phyloP scores from a whole-genome alignment of 2,888 invertebrate species.

The Chloromyia formosa region DNA sequence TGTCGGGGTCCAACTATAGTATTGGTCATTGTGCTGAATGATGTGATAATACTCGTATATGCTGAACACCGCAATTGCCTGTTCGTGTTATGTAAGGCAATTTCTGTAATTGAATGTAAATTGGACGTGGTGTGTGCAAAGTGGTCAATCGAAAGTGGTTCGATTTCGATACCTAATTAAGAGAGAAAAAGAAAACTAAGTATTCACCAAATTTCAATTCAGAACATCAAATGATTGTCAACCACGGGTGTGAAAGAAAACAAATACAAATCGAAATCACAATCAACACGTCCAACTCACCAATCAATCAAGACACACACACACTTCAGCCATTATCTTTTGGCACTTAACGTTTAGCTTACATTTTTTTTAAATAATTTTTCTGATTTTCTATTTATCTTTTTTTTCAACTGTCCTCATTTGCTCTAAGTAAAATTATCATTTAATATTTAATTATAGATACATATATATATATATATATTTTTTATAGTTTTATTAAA shows the following conservation, averaged over 20 bases:
- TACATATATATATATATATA: background rate
- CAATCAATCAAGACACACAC: background rate
- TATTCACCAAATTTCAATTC: too few species aligned
- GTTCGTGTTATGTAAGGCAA: background rate
- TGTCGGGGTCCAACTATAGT: background rate
- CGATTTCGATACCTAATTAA: too few species aligned
- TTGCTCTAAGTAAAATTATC: constrained; percentile 26
- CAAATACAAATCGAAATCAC: background rate
- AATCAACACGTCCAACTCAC: constrained; percentile 18
- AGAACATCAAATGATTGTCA: too few species aligned
- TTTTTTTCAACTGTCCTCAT: background rate
- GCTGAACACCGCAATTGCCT: background rate
- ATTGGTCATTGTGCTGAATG: background rate
- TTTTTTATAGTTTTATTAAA: background rate
- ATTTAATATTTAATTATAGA: background rate
- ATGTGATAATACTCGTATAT: background rate
- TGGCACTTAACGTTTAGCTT: constrained; percentile 40
- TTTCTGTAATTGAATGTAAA: background rate
- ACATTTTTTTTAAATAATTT: too few species aligned
- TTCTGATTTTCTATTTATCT: background rate
- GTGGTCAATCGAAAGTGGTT: too few species aligned
- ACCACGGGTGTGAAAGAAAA: background rate
- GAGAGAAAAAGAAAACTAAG: too few species aligned
- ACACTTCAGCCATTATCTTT: constrained; percentile 12
- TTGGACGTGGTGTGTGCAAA: too few species aligned